Conservation (phyloP, 2,113 vertebrate species). For the Chaetodon auriga region DNA sequence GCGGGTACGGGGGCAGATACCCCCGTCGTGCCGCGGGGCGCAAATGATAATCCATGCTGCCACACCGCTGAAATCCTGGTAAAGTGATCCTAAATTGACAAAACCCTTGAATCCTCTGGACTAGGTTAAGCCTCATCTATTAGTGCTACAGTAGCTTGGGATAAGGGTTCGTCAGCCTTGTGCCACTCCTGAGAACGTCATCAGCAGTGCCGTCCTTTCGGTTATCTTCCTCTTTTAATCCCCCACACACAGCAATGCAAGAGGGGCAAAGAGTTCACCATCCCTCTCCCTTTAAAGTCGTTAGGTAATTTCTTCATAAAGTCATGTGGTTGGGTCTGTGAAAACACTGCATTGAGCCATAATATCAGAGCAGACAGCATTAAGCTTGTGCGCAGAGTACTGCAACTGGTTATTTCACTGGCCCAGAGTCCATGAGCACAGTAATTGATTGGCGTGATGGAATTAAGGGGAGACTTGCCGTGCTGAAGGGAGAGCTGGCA, state of each 20-base stretch:
- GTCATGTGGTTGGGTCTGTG: conserved; percentile 36
- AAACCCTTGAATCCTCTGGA: conserved; percentile 75
- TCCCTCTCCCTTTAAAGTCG: conserved; percentile 47
- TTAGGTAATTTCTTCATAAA: conserved; percentile 64
- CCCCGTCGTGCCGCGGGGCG: conserved; percentile 58
- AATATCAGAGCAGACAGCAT: conserved; percentile 49
- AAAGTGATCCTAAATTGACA: conserved; percentile 80
- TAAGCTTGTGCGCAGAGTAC: conserved; percentile 30
- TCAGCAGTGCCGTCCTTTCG: conserved; percentile 46
- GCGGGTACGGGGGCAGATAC: conserved; percentile 70
- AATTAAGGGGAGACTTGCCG: conserved; percentile 68
- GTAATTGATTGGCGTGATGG: conserved; percentile 78
- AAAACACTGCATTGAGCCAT: conserved; percentile 47
- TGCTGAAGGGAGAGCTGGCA: conserved; percentile 67
- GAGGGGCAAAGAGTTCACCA: conserved; percentile 59
- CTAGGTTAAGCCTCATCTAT: conserved; percentile 78
- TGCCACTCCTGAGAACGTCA: conserved; percentile 63
- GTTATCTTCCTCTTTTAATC: conserved; percentile 73
- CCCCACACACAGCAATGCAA: conserved; percentile 62
- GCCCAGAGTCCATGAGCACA: conserved; percentile 51
- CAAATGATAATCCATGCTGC: conserved; percentile 74
- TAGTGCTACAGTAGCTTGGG: conserved; percentile 66
- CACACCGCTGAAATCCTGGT: conserved; percentile 74
- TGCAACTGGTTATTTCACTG: conserved; percentile 65
- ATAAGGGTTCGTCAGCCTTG: conserved; percentile 67